Evolutionary conservation across 2,888 invertebrate genomes (phyloP), one percentile per base, ranked within the genome.

Genomic region (Zootermopsis nevadensis): DNA sequence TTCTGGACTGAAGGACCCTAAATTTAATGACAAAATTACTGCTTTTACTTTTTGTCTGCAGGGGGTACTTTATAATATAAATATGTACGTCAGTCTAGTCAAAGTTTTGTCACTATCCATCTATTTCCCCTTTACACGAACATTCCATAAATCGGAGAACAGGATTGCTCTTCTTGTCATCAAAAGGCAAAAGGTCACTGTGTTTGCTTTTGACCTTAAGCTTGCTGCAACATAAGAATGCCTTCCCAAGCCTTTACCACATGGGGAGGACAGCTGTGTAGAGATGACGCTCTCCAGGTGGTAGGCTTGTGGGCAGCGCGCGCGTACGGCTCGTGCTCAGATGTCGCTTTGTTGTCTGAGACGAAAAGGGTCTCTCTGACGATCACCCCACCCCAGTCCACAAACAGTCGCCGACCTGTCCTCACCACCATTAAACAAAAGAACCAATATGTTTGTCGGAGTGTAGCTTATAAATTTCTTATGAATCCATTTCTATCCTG

Each of bases 291-390:
- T 33, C 74, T 35, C 42, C 74, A 22, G 35, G 74, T n/a, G 69
- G 69, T 19, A 22, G 33, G 22, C 31, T 33, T 69, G 30, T 66
- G 66, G 69, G 69, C 69, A 31, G 33, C 35, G 74, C n/a, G 74
- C 74, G 74, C 38, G 74, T 33, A 7, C 2, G 35, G 74, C 74
- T 74, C 74, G 74, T 74, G 74, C 74, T 74, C 74, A 38, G n/a
- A 74, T 74, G 74, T 74, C 42, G 69, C 33, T 33, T 69, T 69
- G 69, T 69, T 69, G 69, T 69, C 69, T 69, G 69, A 33, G 12
- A 69, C 22, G 69, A 22, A 66, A n/a, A 69, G 1, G 48, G 1
- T 48, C 4, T 48, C 4, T 15, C 48, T 15, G 2, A 33, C 33
- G 31, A 69, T 48, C 48, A 12, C 19, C 69, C 69, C 66, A 27